Percentiles rank a stretch among this genome's conserved stretches.
These are phyloP conservation scores for Macaca nemestrina DNA, from an alignment of 2,113 vertebrate species.

Conservation along the genomic window DNA sequence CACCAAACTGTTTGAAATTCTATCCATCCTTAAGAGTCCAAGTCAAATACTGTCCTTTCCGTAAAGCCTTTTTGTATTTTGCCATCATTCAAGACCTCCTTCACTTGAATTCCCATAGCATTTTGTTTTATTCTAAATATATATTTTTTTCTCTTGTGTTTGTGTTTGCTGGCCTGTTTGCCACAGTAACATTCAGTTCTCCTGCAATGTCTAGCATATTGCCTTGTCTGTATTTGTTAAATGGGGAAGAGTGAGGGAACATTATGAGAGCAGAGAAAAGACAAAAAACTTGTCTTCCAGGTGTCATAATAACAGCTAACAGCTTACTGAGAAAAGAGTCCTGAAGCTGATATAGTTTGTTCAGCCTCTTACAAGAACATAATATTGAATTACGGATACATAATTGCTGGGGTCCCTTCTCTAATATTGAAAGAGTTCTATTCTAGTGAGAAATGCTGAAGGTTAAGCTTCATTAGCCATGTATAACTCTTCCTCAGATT, in stretches of 20 bases:
- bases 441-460: background rate
- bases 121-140: conserved; percentile 40
- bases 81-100: background rate
- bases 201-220: background rate
- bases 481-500: conserved; percentile 14
- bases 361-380: background rate
- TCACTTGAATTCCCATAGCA: background rate
- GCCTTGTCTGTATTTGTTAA: conserved; percentile 3
- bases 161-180: background rate
- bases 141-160: conserved; percentile 30
- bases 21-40: background rate
- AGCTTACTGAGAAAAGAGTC: background rate
- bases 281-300: background rate
- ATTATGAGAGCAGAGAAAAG: background rate
- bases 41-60: conserved; percentile 2
- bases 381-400: background rate
- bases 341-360: background rate
- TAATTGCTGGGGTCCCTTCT: background rate
- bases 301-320: conserved; percentile 5
- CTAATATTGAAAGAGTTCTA: background rate
- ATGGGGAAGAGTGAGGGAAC: background rate
- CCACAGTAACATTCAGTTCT: conserved; percentile 11
- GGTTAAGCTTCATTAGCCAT: conserved; percentile 32
- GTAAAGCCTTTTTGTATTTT: conserved; percentile 30
- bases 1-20: background rate